Evolutionary conservation across 2,888 invertebrate genomes (phyloP), one percentile per base, ranked within the genome.

Genomic region (Callimorpha dominula): DNA sequence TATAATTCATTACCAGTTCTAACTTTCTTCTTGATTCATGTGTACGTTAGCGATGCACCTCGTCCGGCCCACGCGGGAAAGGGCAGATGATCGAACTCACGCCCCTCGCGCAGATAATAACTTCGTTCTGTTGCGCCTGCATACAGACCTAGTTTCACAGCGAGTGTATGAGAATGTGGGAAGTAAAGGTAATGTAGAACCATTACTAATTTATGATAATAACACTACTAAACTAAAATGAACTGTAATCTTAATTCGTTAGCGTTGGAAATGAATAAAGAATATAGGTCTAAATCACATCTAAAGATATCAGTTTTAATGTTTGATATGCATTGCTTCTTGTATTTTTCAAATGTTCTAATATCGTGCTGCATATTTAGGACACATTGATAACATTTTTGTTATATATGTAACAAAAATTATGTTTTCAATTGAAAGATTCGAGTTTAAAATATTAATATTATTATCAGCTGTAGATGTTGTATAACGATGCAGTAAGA

Each of bases 1-100:
- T 15, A 50, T 4, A n/a, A 9, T 31, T 14, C 7, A 31, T 7
- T 31, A 49, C 3, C 68, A 9, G 15, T 40, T 72, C 75, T 50
- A 54, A 49, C 43, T 3, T 50, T 43, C 65, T 86, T 87, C 76
- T 46, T 71, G 80, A 77, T 79, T 88, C 85, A n/a, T 57, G 67
- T 73, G 68, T 77, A 77, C 81, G 78, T 89, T 87, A 87, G 88
- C 85, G 86, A 87, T 87, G 86, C 83, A 76, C 78, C 78, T 82
- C 79, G 86, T 83, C 82, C 89, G 62, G 89, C 91, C 91, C 91
- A 91, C 91, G 90, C 90, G 85, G 84, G 86, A 91, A 91, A 91
- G 91, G 91, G 87, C 91, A 91, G 89, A 87, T 83, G 78, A 79
- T 81, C 84, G 81, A 82, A 83, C 86, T 83, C 83, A 85, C 86